A percentile compares a stretch with the other conserved stretches of the same genome.
Conservation (phyloP, 1,140 invertebrate species). For the Eriosoma lanigerum region DNA sequence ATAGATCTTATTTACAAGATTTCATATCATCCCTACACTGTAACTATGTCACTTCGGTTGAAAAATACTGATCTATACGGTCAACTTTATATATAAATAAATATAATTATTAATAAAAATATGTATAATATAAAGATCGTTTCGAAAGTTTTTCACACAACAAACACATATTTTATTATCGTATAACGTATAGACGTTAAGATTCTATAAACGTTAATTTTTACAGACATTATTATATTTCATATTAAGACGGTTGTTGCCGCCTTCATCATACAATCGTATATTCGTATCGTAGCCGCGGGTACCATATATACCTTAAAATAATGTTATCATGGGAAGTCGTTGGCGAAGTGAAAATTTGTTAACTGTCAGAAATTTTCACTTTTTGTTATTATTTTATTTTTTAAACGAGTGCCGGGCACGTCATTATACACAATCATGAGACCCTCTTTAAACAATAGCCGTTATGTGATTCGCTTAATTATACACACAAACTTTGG, state of each 20-base stretch:
- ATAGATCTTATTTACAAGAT: too few relatives aligned
- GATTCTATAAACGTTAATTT: conserved; percentile 13
- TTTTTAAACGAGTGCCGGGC: neutral
- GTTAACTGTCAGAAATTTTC: conserved; percentile 34
- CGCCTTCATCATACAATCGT: conserved; percentile 19
- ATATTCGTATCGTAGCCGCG: neutral
- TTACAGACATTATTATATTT: neutral
- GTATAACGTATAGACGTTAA: neutral
- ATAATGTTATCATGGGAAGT: conserved; percentile 13
- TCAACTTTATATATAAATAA: too few relatives aligned
- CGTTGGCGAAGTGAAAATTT: conserved; percentile 30
- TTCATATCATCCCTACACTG: too few relatives aligned
- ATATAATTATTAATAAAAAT: too few relatives aligned
- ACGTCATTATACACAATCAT: neutral
- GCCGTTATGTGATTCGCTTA: conserved; percentile 13
- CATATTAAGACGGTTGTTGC: neutral
- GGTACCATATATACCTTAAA: neutral
- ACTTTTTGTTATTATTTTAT: conserved; percentile 10
- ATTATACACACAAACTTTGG: neutral
- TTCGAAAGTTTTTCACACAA: conserved; percentile 37
- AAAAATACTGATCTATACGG: too few relatives aligned
- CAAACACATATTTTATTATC: too few relatives aligned
- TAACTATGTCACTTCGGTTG: too few relatives aligned
- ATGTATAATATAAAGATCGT: too few relatives aligned
- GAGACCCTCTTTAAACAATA: conserved; percentile 13